Conservation (phyloP, 2,888 invertebrate species). For the Rotaria sp. region DNA sequence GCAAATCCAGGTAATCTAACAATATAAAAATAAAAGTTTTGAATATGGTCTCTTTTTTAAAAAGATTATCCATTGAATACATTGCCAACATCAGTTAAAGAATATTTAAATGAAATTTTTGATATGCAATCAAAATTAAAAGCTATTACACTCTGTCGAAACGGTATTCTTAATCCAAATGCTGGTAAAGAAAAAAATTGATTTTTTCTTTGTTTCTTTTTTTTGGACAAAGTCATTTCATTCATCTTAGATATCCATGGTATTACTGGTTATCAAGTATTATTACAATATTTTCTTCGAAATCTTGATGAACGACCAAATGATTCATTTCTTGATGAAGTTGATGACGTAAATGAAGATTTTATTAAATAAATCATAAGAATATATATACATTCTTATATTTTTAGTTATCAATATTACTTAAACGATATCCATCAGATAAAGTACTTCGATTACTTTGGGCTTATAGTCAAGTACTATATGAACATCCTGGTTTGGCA, state of each 20-base stretch:
- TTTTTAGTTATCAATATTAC: neutral
- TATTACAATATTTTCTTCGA: constrained; percentile 16
- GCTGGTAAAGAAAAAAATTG: neutral
- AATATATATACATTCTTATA: neutral
- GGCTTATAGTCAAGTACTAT: constrained; percentile 1
- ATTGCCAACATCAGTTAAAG: neutral
- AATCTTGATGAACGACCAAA: neutral
- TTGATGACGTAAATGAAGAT: neutral
- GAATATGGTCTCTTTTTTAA: neutral
- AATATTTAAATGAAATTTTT: neutral
- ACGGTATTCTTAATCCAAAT: neutral
- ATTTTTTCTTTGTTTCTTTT: neutral
- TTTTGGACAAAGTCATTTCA: too few species aligned
- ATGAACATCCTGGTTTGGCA: constrained; percentile 17
- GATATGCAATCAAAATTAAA: neutral
- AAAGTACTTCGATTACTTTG: constrained; percentile 22
- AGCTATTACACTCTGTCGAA: neutral
- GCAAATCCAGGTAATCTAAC: neutral
- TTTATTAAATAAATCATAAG: neutral
- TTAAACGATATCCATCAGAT: constrained; percentile 18
- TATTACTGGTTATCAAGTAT: constrained; percentile 7
- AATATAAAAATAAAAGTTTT: neutral
- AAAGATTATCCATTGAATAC: constrained; percentile 6
- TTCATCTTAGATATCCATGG: neutral
- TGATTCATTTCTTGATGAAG: neutral